Evolutionary conservation across 2,797 vertebrate species (phyloP).

Genomic region (Neosilurus hyrtlii): DNA sequence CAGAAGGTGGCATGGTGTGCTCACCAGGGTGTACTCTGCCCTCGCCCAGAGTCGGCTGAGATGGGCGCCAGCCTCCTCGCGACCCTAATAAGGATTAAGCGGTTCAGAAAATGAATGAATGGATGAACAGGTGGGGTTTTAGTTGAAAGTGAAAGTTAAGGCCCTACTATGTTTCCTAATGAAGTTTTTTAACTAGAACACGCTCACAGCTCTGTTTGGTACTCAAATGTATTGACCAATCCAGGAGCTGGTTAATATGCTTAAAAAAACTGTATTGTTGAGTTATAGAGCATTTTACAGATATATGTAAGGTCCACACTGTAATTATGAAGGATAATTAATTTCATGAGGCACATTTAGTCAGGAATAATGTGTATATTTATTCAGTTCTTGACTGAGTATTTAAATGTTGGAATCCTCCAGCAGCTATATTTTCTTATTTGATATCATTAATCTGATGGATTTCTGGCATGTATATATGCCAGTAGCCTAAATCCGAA

Average conservation of each 20-base stretch:
- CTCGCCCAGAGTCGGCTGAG: no score
- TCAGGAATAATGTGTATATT: not conserved
- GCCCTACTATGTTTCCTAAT: not conserved
- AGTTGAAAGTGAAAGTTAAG: not conserved
- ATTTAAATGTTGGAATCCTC: not conserved
- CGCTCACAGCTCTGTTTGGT: not conserved
- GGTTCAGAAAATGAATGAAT: no score
- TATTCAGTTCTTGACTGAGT: not conserved
- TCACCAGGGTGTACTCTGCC: no score
- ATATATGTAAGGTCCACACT: not conserved
- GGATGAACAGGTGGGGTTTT: not conserved
- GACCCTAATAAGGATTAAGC: no score
- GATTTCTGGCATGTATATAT: no score
- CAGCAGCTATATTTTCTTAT: not conserved
- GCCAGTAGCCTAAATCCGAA: no score
- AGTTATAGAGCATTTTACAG: not conserved
- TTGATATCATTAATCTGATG: not conserved
- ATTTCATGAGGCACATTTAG: not conserved
- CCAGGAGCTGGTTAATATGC: no score
- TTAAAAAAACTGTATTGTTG: not conserved
- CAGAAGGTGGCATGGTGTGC: not conserved
- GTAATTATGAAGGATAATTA: not conserved
- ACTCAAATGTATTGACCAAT: not conserved
- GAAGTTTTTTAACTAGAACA: not conserved
- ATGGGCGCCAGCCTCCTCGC: no score